Percentiles rank a stretch among this genome's conserved stretches.
Conservation (phyloP, 2,113 vertebrate species). For the Lepus timidus region DNA sequence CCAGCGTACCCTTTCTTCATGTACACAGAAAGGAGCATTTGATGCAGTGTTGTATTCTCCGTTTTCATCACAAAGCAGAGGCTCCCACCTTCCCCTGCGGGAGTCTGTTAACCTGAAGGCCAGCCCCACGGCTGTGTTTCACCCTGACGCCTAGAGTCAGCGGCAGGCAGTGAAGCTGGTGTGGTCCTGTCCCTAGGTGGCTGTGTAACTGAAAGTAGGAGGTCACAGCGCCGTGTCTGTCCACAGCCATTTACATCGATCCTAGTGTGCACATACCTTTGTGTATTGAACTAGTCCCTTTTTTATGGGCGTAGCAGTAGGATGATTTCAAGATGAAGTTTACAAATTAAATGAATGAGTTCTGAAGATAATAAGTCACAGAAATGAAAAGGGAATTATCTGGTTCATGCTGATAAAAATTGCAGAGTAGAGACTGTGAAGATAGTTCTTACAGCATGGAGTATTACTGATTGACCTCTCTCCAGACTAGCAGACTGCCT, state of each 20-base stretch:
- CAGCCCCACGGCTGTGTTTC: background rate
- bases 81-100: background rate
- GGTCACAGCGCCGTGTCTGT: background rate
- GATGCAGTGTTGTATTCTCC: constrained; percentile 13
- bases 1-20: background rate
- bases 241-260: background rate
- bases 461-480: background rate
- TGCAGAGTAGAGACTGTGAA: constrained; percentile 31
- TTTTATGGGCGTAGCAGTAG: constrained; percentile 40
- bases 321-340: constrained; percentile 55
- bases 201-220: background rate
- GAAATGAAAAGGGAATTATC: constrained; percentile 46
- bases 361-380: constrained; percentile 12
- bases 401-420: constrained; percentile 54
- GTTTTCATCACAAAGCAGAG: constrained; percentile 38
- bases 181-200: background rate
- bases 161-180: background rate
- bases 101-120: background rate
- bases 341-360: constrained; percentile 61
- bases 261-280: background rate
- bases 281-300: constrained; percentile 34
- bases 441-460: constrained; percentile 6
- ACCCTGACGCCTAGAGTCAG: background rate
- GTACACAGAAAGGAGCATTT: background rate
- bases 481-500: background rate